These are phyloP conservation scores for Epinotia brunnichana DNA, from an alignment of 2,888 invertebrate species.

Conservation along the genomic window DNA sequence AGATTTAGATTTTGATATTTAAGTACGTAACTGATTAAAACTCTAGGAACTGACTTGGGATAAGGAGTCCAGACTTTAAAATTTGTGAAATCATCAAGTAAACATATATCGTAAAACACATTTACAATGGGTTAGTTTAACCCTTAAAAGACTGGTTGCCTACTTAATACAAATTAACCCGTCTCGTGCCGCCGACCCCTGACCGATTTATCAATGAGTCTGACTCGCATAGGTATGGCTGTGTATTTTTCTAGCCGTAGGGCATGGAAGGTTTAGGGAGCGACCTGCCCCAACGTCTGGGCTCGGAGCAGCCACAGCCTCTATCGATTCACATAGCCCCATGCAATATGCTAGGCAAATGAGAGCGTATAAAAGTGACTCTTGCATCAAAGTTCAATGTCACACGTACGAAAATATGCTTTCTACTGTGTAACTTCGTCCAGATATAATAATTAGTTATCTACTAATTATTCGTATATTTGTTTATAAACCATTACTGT, in stretches of 20 bases:
- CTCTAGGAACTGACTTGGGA: neutral
- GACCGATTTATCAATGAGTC: conserved; percentile 39
- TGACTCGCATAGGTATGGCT: conserved; percentile 1
- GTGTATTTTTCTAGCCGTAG: conserved; percentile 41
- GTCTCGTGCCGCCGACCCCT: conserved; percentile 15
- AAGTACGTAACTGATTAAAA: neutral
- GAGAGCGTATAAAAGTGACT: conserved; percentile 32
- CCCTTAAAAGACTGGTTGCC: neutral
- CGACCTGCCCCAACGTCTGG: conserved; percentile 73
- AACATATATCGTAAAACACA: neutral
- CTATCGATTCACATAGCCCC: conserved; percentile 50
- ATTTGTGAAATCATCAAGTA: neutral
- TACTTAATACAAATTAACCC: conserved; percentile 18
- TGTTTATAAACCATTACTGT: neutral
- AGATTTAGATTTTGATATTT: neutral
- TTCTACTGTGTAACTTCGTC: neutral
- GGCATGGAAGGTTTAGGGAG: conserved; percentile 42
- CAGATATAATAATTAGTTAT: neutral
- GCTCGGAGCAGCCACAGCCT: conserved; percentile 50
- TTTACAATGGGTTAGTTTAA: neutral
- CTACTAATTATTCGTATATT: neutral
- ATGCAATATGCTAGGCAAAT: conserved; percentile 13
- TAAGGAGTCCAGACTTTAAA: neutral
- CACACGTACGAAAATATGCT: neutral
- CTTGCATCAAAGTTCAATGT: neutral